Percentiles rank a stretch among this genome's conserved stretches.
These are phyloP conservation scores for Leptinotarsa peninsularis DNA, from an alignment of 2,888 invertebrate species.

Conservation along the genomic window DNA sequence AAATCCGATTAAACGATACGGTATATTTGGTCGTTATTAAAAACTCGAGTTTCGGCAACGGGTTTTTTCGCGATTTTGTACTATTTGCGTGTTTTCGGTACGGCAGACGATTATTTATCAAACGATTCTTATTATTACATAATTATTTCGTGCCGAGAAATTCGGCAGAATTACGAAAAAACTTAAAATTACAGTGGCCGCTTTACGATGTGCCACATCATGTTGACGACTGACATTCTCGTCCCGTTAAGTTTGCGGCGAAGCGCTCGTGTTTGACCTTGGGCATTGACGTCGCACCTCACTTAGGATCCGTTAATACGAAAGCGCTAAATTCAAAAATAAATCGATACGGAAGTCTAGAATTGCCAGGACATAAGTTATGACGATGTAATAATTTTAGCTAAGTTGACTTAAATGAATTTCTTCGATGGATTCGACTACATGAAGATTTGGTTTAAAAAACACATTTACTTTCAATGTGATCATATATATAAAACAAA, in stretches of 20 bases:
- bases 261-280: conserved; percentile 56
- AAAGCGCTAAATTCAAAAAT: conserved; percentile 41
- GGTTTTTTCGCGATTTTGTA: conserved; percentile 64
- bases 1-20: conserved; percentile 58
- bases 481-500: too few species aligned
- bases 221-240: conserved; percentile 65
- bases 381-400: too few species aligned
- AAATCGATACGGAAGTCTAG: conserved; percentile 29
- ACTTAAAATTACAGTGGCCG: conserved; percentile 66
- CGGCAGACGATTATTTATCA: conserved; percentile 59
- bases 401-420: too few species aligned
- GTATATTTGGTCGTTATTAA: conserved; percentile 56
- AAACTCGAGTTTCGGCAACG: conserved; percentile 63
- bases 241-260: conserved; percentile 43
- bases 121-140: conserved; percentile 63
- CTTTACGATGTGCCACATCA: conserved; percentile 68
- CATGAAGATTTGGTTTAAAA: too few species aligned
- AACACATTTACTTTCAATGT: too few species aligned
- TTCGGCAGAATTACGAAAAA: conserved; percentile 63
- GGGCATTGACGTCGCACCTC: conserved; percentile 42
- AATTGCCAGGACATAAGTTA: not conserved
- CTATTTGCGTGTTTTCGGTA: conserved; percentile 64
- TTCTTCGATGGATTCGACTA: too few species aligned
- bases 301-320: conserved; percentile 39
- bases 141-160: conserved; percentile 64